These are phyloP conservation scores for Psylliodes chrysocephalus DNA, from an alignment of 2,888 invertebrate genomes.

Conservation along the genomic window DNA sequence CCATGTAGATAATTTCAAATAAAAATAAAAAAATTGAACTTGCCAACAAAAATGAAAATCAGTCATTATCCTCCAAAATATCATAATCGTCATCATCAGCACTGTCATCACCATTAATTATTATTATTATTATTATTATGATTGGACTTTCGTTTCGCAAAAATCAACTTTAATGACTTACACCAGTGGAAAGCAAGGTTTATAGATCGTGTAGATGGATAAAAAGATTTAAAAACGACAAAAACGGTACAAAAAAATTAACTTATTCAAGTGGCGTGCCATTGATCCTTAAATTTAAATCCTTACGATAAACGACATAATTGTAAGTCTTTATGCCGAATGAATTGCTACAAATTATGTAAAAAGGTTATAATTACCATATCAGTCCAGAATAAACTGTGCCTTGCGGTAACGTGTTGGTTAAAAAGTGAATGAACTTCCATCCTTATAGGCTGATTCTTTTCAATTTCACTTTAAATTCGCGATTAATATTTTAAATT, in stretches of 20 bases:
- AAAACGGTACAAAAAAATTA: background rate
- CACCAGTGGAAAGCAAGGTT: too few relatives aligned
- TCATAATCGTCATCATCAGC: too few relatives aligned
- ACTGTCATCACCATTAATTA: too few relatives aligned
- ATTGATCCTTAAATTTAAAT: constrained; percentile 9
- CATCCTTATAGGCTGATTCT: background rate
- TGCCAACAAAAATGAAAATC: too few relatives aligned
- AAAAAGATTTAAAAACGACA: too few relatives aligned
- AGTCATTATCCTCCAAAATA: too few relatives aligned
- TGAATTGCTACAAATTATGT: constrained; percentile 19
- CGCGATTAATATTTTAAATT: constrained; percentile 1
- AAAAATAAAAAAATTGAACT: too few relatives aligned
- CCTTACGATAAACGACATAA: constrained; percentile 2
- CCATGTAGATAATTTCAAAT: too few relatives aligned
- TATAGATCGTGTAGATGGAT: too few relatives aligned
- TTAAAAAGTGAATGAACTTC: constrained; percentile 29
- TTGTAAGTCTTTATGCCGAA: constrained; percentile 9
- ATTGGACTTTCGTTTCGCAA: too few relatives aligned
- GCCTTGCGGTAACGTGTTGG: constrained; percentile 5
- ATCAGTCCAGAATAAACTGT: constrained; percentile 16
- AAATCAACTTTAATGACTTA: too few relatives aligned
- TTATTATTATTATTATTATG: too few relatives aligned
- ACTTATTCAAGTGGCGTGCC: background rate
- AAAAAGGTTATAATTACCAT: constrained; percentile 30
- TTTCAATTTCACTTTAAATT: constrained; percentile 28